Base-by-base conservation (phyloP, 2,888 invertebrate genomes). In the Rambutsinella grinnellia region DNA sequence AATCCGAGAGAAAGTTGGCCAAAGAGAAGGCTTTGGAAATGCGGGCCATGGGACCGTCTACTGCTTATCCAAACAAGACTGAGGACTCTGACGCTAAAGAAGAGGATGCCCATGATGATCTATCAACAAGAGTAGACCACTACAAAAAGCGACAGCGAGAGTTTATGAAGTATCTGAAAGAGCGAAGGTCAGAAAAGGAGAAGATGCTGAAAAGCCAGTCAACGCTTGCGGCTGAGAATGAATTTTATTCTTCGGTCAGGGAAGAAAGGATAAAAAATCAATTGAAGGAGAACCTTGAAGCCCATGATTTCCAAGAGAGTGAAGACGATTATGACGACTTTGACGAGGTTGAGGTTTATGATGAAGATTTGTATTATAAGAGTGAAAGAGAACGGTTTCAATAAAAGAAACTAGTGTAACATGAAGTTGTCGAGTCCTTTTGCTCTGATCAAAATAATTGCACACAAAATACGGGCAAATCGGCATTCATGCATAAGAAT, bases 111-210 rank as follows among this genome's bases (percentile, higher is more conserved):
- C 5, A 8, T 36, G 36, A 13, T 13, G 13, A 36, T 36, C 6
- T 5, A 36, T 8, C 36, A 8, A 36, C 36, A 36, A 13, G 24
- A 2, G 19, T 44, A 23, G 51, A 61, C 13, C n/a, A 44, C 3
- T 21, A 51, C n/a, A 46, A 62, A 1, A 46, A 36, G 23, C 62
- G 70, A 13, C 49, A 71, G 23, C 3, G 23, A 1, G 63, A 77
- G 36, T 82, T 82, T 67, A 3, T 76, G 0, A 70, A 78, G 21
- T 81, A 79, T 60, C 36, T 81, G 1, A 74, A 75, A 36, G n/a
- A 74, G n/a, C 56, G 69, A 23, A 58, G 67, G 17, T 56, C 72
- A 5, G 53, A 36, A 10, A 68, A 58, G 27, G 51, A 69, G 10
- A 79, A 77, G 46, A 61, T 72, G 60, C n/a, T 65, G 44, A 79